Evolutionary conservation across 2,888 invertebrate genomes (phyloP), one percentile per base, ranked within the genome.

Genomic region (Heliconius charithonia): DNA sequence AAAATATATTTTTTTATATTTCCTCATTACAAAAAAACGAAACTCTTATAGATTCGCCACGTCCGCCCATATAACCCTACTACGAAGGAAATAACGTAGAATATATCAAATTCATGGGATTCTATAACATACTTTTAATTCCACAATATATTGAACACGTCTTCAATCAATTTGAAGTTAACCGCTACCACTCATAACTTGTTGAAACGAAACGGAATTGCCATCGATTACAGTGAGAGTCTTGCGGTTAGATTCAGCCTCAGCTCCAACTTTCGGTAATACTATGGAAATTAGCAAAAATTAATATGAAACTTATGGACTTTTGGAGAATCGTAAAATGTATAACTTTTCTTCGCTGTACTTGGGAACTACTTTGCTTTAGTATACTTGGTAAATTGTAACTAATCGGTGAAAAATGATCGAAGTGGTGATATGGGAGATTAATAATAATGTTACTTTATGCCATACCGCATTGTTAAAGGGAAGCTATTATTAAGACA

Each of bases 241-340:
- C 78, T 63, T 77, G 78, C 79, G 69, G 76, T 76, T 73, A 77
- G 80, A 80, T 82, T 78, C 79, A 73, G 75, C 77, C 73, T 45
- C 16, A 75, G 75, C 77, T 80, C 13, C 78, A 69, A 75, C 66
- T 75, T 62, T 66, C 45, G 78, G 75, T 80, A 78, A 81, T 82
- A 79, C 79, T 77, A 81, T 81, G 81, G 77, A 81, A 79, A 82
- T 82, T 76, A 81, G 78, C 78, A 72, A 67, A 70, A 65, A 78
- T 80, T 79, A 81, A 81, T 80, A 81, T 80, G 79, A 77, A 79
- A 69, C 70, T 62, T 67, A 75, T 41, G 63, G 19, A 65, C 22
- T 45, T 74, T 45, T 10, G 27, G 19, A 41, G 63, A 29, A 74
- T 27, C n/a, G 3, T 74, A 45, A 45, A 41, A 65, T 12, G 10